Base-by-base conservation (phyloP, 2,888 invertebrate genomes). In the Meganola albula region DNA sequence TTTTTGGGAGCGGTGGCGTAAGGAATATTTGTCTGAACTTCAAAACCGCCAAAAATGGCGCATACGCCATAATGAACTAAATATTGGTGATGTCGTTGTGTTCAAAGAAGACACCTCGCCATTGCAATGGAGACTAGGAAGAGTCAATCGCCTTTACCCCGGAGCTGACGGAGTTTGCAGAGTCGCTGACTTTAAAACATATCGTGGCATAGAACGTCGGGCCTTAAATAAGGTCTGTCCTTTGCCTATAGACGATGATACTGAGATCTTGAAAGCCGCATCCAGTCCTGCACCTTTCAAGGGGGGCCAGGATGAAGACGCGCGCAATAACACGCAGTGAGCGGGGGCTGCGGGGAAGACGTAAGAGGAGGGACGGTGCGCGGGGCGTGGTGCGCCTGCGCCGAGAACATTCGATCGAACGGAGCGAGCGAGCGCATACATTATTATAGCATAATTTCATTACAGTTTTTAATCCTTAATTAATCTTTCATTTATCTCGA, bases 21-120 rank as follows among this genome's bases (percentile, higher is more conserved):
- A 30, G 9, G 45, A 53, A 30, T 53, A 47, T 10, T 23, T 53
- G 0, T 18, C 33, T 2, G 45, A 47, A 20, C 16, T 63, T 0
- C 58, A 60, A 22, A 51, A 57, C 20, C n/a, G 55, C 10, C 37
- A 40, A 1, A 57, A 59, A 31, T 60, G 58, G 59, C 31, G 28
- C 10, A 27, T 12, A 0, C 29, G 34, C n/a, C 27, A 7, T 9
- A 22, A 29, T 4, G 24, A 24, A 12, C 36, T 51, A 1, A 34
- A 34, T 2, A 12, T 43, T 6, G 45, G 42, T 8, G 40, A 46
- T 10, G 12, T 44, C 21, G 46, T 49, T 1, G 24, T 46, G 5
- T 13, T 49, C 1, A 30, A 40, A 2, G 50, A 50, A 13, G 44
- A 47, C 21, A 13, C 16, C 8, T 25, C 11, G n/a, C 34, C 25